Evolutionary conservation across 2,888 invertebrate species (phyloP), one percentile per base, ranked within the genome.

Genomic region (Orgyia antiqua): DNA sequence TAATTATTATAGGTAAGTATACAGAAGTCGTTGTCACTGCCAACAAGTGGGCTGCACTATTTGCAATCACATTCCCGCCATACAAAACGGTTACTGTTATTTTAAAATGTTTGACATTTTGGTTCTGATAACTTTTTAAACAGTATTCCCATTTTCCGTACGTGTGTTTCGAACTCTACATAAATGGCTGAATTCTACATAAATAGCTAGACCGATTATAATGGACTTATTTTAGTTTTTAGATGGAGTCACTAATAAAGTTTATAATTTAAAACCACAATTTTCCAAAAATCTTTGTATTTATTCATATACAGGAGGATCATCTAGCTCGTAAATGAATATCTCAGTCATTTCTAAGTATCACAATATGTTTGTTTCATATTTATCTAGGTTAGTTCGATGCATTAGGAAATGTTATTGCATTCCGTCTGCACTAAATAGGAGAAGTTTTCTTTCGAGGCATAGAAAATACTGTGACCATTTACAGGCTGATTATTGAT

Each of bases 11-110:
- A 8, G 4, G 15, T 15, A 15, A 6, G 15, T 15, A 15, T 15
- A 15, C 15, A 15, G 15, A 15, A 15, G 10, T 23, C 5, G 4
- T 9, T 15, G 10, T 2, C 10, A 13, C 18, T 39, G 49, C 51
- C 39, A 50, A 50, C 17, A 28, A 29, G 39, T 50, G 41, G 37
- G 36, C 5, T 1, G 46, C 12, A 36, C 23, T 23, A 38, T 13
- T 35, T 3, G 10, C 24, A 32, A 8, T 10, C 31, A 10, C 18
- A 17, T 15, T 19, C 11, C 12, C 13, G 15, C n/a, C 11, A 29
- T 23, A 41, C n/a, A 27, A 34, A 24, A 6, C 11, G 6, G 10
- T 1, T 10, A 18, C 11, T 19, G 13, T 21, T 20, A 13, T 24
- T 33, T 31, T 24, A 27, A 32, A 33, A 32, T 18, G 8, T 18